phyloP scores from a whole-genome alignment of 2,888 invertebrate species.

The Tupiocoris notatus region DNA sequence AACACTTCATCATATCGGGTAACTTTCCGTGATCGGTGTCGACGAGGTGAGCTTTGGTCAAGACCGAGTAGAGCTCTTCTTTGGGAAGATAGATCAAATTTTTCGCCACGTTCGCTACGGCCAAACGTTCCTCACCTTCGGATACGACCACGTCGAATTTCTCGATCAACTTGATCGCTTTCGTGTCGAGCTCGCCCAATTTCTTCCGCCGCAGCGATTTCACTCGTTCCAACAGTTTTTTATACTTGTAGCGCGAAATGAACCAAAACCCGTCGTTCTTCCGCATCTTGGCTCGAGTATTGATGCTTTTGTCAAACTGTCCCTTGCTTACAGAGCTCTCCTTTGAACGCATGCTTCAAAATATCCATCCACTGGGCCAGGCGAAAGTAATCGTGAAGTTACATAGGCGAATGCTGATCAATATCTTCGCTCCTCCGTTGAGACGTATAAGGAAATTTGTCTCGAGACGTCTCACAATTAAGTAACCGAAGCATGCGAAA shows the following conservation, averaged over 20 bases:
- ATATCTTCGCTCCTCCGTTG: neutral
- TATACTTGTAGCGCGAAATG: conserved; percentile 24
- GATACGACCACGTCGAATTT: conserved; percentile 18
- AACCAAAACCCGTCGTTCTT: conserved; percentile 18
- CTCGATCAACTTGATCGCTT: conserved; percentile 7
- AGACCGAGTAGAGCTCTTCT: conserved; percentile 21
- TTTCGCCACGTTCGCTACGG: conserved; percentile 1
- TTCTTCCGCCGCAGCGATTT: conserved; percentile 5
- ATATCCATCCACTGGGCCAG: conserved; percentile 12
- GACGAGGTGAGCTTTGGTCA: conserved; percentile 20
- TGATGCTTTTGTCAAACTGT: conserved; percentile 22
- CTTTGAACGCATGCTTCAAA: conserved; percentile 16
- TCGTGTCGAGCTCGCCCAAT: conserved; percentile 3
- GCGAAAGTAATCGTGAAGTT: neutral
- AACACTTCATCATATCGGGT: conserved; percentile 16
- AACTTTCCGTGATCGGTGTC: conserved; percentile 32
- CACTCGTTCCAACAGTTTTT: conserved; percentile 6
- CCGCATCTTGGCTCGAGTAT: neutral
- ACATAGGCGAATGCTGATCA: neutral
- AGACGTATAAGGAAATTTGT: no score
- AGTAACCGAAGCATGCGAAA: no score
- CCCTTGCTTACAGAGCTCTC: conserved; percentile 16
- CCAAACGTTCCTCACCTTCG: conserved; percentile 19
- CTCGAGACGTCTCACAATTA: no score
- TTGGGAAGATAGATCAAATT: conserved; percentile 28